Percentiles rank a stretch among this genome's conserved stretches.
Conservation (phyloP, 2,113 vertebrate species). For the Apodemus speciosus region DNA sequence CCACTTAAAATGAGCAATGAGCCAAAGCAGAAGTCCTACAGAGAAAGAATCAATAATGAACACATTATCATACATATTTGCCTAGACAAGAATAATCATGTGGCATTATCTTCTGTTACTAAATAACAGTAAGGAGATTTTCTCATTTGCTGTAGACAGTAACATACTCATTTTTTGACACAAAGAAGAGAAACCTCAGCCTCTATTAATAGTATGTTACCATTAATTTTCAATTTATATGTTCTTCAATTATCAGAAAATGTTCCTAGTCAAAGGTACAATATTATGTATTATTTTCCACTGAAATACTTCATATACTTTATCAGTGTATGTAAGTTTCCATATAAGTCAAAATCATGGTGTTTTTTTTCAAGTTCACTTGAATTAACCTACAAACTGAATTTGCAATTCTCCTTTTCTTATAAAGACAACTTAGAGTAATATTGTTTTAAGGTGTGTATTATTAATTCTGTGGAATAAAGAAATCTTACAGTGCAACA, state of each 20-base stretch:
- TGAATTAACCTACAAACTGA: not conserved
- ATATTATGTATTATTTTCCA: too few species aligned
- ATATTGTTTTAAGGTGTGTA: not conserved
- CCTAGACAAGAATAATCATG: slow-evolving; percentile 75
- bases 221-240: slow-evolving; percentile 2
- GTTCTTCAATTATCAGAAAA: not conserved
- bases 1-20: slow-evolving; percentile 81
- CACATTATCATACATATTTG: slow-evolving; percentile 80
- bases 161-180: slow-evolving; percentile 43
- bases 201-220: slow-evolving; percentile 48
- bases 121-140: slow-evolving; percentile 67
- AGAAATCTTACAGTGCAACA: not conserved
- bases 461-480: not conserved
- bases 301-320: not conserved
- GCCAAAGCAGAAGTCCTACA: slow-evolving; percentile 66
- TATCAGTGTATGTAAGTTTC: not conserved
- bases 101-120: slow-evolving; percentile 71
- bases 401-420: not conserved
- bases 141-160: not conserved
- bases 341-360: not conserved
- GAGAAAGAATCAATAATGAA: slow-evolving; percentile 83
- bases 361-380: not conserved
- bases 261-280: not conserved
- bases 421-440: too few species aligned
- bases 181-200: slow-evolving; percentile 53